Evolutionary conservation across 2,797 vertebrate genomes (phyloP).

Genomic region (Bovichtus variegatus): DNA sequence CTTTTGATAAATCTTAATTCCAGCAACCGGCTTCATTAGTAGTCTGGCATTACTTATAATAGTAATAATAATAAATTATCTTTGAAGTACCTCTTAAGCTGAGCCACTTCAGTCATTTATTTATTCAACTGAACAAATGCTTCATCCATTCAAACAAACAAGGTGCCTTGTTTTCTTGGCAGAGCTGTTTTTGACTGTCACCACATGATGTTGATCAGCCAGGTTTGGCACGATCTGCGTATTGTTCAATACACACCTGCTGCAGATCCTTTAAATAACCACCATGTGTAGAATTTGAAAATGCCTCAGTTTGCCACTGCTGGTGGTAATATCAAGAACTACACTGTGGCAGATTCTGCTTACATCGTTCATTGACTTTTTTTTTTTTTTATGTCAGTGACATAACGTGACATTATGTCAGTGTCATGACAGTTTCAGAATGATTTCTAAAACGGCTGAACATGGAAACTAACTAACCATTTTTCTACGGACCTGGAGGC

Average conservation of each 20-base stretch:
- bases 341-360: background rate
- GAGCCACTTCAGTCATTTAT: background rate
- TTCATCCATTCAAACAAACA: too few relatives aligned
- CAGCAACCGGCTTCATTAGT: conserved; percentile 17
- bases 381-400: background rate
- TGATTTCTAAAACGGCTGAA: background rate
- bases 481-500: too few relatives aligned
- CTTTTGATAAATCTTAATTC: conserved; percentile 15
- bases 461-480: too few relatives aligned
- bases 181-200: background rate
- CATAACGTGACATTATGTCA: too few relatives aligned
- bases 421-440: background rate
- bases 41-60: conserved; percentile 2
- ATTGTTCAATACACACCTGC: background rate
- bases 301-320: background rate
- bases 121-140: too few relatives aligned
- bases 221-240: background rate
- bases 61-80: background rate
- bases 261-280: background rate
- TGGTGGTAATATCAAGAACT: background rate
- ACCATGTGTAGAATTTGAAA: background rate
- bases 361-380: background rate
- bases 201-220: background rate
- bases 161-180: background rate
- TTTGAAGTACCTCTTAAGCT: conserved; percentile 20